Conservation (phyloP, 2,888 invertebrate genomes). For the Caradrina clavipalpis region DNA sequence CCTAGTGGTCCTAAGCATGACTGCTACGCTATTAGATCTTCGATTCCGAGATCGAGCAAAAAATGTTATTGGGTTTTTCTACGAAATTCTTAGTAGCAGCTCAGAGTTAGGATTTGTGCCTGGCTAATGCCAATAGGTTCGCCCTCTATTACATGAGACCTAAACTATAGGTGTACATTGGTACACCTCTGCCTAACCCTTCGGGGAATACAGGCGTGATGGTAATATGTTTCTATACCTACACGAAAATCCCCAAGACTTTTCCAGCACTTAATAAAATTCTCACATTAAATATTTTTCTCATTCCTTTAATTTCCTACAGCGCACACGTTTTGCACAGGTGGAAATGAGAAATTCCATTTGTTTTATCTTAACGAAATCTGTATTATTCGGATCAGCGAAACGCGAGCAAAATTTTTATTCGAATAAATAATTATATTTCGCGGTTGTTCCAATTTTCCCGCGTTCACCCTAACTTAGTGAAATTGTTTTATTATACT, state of each 20-base stretch:
- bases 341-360: conserved; percentile 56
- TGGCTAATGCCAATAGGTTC: too few species aligned
- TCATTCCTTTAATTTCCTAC: conserved; percentile 39
- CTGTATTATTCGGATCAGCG: conserved; percentile 57
- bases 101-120: too few species aligned
- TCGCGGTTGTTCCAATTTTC: conserved; percentile 30
- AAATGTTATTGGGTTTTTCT: too few species aligned
- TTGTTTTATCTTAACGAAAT: conserved; percentile 63
- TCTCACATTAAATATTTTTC: conserved; percentile 16
- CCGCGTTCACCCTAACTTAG: conserved; percentile 27
- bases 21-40: too few species aligned
- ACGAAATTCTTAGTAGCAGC: too few species aligned
- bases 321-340: conserved; percentile 38
- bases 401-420: conserved; percentile 47
- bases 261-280: conserved; percentile 15
- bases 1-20: too few species aligned
- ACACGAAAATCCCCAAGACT: neutral
- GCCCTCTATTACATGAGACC: too few species aligned
- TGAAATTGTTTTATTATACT: conserved; percentile 40
- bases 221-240: too few species aligned
- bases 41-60: too few species aligned
- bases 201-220: too few species aligned
- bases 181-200: too few species aligned
- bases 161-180: too few species aligned
- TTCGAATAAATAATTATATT: conserved; percentile 47